Evolutionary conservation across 2,888 invertebrate species (phyloP).

Genomic region (Caenorhabditis sp.): DNA sequence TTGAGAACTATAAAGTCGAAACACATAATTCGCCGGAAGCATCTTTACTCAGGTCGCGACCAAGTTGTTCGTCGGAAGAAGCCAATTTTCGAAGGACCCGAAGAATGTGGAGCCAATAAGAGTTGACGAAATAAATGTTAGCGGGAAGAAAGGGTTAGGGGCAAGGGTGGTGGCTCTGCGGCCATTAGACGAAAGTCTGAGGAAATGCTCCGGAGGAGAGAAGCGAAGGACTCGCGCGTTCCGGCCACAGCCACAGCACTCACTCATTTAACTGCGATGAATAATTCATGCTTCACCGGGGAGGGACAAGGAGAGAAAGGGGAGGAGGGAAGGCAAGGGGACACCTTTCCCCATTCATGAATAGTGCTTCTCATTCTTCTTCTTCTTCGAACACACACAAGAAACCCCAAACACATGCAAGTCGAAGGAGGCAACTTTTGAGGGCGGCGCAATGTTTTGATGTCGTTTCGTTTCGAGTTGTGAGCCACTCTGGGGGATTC

Average conservation of each 20-base stretch:
- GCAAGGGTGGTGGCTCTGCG: conserved; percentile 43
- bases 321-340: no score
- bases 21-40: conserved; percentile 1
- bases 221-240: conserved; percentile 25
- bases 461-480: conserved; percentile 36
- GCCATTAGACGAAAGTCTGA: conserved; percentile 50
- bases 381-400: conserved; percentile 19
- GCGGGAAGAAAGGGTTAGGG: conserved; percentile 6
- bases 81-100: conserved; percentile 37
- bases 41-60: conserved; percentile 5
- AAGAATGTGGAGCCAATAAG: conserved; percentile 44
- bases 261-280: conserved; percentile 57
- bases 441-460: conserved; percentile 21
- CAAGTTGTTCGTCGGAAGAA: conserved; percentile 23
- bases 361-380: no score
- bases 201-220: conserved; percentile 35
- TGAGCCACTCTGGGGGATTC: conserved; percentile 35
- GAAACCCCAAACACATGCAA: neutral
- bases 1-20: neutral
- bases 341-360: conserved; percentile 48
- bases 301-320: no score
- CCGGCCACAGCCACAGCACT: conserved; percentile 27
- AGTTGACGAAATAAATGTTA: conserved; percentile 56
- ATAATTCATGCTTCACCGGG: conserved; percentile 49
- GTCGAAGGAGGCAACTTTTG: conserved; percentile 1